Evolutionary conservation across 2,888 invertebrate genomes (phyloP), one percentile per base, ranked within the genome.

Genomic region (Macroteleia sp.): DNA sequence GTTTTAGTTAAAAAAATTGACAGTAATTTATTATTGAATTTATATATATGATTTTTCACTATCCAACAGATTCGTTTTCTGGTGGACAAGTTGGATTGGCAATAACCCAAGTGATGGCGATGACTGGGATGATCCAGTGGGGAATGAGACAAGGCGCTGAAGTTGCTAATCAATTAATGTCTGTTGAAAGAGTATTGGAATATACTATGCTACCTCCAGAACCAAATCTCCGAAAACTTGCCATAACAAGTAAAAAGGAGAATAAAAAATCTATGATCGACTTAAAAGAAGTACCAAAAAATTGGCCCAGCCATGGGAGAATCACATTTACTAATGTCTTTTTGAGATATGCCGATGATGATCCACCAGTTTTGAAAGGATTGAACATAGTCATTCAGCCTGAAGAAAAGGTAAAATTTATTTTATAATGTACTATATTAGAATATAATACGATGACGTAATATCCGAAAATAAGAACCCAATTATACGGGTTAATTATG

Each of bases 141-240:
- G 96, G 96, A 0, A 95, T 97, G 88, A 92, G 97, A 32, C 97
- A 97, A 92, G 94, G 96, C 74, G 96, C 97, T 0, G 97, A 97
- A 92, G 94, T 95, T 62, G 93, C 95, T 4, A 96, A 95, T 71
- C 95, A 95, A 84, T 93, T 96, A 88, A 95, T 95, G 88, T 95
- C 95, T 2, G 97, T 97, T 0, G 97, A 98, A 92, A 92, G 98
- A 81, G 95, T 97, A 0, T 89, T 97, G 8, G 96, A 97, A 86
- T 98, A 98, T 90, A 94, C 95, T 0, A 92, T 93, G 17, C 92
- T 97, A n/a, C 92, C 93, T 1, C 92, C 93, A 0, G 95, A 95
- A 59, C 25, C 83, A 0, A 90, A 90, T 82, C 17, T 90, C 0
- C 79, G 83, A 0, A 86, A 87, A 2, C 61, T 39, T 10, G 80